A percentile compares a stretch with the other conserved stretches of the same genome.
phyloP scores from a whole-genome alignment of 1,140 invertebrate species.

The Neotoxoptera formosana region DNA sequence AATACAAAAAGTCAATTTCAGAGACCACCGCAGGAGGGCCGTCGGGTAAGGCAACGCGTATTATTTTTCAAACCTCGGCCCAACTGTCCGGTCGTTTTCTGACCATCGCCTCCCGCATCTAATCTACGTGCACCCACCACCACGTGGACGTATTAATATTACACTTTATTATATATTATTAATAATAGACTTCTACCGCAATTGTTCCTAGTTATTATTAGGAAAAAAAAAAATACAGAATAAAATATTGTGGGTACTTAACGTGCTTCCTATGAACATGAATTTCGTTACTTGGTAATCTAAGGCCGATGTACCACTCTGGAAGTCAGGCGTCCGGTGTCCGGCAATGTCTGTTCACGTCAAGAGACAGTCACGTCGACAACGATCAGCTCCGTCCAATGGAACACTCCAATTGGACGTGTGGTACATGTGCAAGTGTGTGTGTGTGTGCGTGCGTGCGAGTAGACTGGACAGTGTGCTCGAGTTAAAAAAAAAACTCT shows the following conservation, averaged over 20 bases:
- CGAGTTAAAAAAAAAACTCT: neutral
- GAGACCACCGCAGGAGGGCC: conserved; percentile 22
- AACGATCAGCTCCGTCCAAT: neutral
- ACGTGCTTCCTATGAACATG: neutral
- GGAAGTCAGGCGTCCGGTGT: neutral
- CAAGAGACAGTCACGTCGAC: neutral
- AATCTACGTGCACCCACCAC: neutral
- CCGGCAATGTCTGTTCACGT: neutral
- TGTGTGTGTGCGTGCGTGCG: neutral
- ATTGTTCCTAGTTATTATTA: neutral
- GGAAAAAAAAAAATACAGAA: neutral
- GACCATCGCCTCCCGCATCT: neutral
- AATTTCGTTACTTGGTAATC: neutral
- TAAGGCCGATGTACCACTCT: neutral
- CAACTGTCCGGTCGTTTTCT: neutral
- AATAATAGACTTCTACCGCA: neutral
- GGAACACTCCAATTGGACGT: neutral
- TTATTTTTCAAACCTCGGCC: conserved; percentile 40
- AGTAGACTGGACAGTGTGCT: neutral
- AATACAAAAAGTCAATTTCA: neutral
- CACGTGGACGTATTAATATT: neutral
- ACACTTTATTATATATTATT: no score
- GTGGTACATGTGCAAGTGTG: neutral
- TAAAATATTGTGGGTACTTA: neutral
- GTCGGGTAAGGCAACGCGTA: conserved; percentile 25